Percentiles rank a stretch among this genome's conserved stretches.
Conservation (phyloP, 2,113 vertebrate species). For the Austrofundulus limnaeus region DNA sequence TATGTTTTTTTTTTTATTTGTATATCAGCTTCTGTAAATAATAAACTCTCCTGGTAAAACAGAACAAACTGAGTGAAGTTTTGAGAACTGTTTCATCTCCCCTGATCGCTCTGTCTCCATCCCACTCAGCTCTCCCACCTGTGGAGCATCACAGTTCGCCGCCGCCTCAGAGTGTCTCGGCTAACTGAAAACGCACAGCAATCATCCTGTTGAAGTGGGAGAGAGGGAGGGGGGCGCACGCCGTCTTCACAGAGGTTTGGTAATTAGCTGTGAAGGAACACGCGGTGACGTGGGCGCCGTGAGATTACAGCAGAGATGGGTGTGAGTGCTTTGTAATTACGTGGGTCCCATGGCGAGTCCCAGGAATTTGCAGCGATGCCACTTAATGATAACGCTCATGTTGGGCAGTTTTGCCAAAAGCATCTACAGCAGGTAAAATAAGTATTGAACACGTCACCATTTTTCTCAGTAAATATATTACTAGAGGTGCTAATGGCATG, state of each 20-base stretch:
- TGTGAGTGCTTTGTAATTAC: constrained; percentile 67
- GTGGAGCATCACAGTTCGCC: constrained; percentile 35
- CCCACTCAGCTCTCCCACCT: constrained; percentile 46
- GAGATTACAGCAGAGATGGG: constrained; percentile 51
- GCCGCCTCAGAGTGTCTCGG: constrained; percentile 14
- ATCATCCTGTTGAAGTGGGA: constrained; percentile 49
- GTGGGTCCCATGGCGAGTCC: constrained; percentile 67
- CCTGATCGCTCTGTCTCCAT: constrained; percentile 24
- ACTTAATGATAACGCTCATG: constrained; percentile 73
- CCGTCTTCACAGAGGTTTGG: constrained; percentile 51
- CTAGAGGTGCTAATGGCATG: too few species aligned
- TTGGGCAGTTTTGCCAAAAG: constrained; percentile 53
- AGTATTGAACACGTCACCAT: too few species aligned
- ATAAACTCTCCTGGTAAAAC: constrained; percentile 13
- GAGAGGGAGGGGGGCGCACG: constrained; percentile 15
- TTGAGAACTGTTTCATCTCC: constrained; percentile 37
- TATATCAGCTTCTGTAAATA: constrained; percentile 10
- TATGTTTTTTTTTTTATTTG: neutral
- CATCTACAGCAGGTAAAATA: too few species aligned
- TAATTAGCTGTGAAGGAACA: constrained; percentile 72
- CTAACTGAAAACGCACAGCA: constrained; percentile 43
- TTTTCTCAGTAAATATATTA: too few species aligned
- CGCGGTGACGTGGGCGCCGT: constrained; percentile 54
- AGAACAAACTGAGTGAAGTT: constrained; percentile 27
- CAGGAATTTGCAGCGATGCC: constrained; percentile 48